These are phyloP conservation scores for Porites lutea DNA, from an alignment of 64 coral and sea anemone species.

Conservation along the genomic window DNA sequence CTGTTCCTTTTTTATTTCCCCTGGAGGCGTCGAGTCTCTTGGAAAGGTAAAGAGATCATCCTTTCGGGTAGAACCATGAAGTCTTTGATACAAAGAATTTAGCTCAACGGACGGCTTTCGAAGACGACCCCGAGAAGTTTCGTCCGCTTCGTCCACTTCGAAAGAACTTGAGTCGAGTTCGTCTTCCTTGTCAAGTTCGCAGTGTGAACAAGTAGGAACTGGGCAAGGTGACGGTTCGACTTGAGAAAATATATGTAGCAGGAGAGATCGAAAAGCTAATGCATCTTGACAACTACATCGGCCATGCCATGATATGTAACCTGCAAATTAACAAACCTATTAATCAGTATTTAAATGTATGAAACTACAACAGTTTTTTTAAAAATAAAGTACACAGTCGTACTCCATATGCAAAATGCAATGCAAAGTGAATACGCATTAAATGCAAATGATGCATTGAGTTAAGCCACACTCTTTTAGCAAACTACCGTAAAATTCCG, in stretches of 20 bases:
- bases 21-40: not conserved
- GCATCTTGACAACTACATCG: slow-evolving; percentile 29
- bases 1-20: not conserved
- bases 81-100: slow-evolving; percentile 14
- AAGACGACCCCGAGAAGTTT: not conserved
- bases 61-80: not conserved
- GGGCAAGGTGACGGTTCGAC: not conserved
- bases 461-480: no score
- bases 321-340: not conserved
- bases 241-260: slow-evolving; percentile 44
- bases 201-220: not conserved
- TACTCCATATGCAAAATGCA: no score
- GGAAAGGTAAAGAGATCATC: not conserved
- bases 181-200: slow-evolving; percentile 9
- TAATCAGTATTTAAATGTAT: not conserved
- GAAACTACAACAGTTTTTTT: no score
- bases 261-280: not conserved
- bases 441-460: no score
- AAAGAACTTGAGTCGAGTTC: not conserved
- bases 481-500: no score
- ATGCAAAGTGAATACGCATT: no score
- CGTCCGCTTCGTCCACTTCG: not conserved
- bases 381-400: no score
- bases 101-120: not conserved
- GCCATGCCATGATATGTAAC: slow-evolving; percentile 70